Evolutionary conservation across 2,888 invertebrate species (phyloP).

Genomic region (Willowsia nigromaculata): DNA sequence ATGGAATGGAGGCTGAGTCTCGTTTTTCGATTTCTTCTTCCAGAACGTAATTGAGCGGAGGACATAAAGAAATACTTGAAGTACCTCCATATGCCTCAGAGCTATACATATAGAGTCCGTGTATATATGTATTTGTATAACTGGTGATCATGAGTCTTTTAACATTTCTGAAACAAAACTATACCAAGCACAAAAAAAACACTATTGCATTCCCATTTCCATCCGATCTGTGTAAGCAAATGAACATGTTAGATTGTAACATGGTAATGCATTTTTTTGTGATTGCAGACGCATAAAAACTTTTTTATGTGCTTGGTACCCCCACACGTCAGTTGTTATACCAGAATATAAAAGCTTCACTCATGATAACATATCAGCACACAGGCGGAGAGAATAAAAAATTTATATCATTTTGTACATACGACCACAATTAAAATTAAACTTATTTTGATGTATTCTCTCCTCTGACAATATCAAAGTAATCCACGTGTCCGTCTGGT

Average conservation of each 20-base stretch:
- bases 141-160: not conserved
- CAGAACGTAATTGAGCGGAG: conserved; percentile 13
- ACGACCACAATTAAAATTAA: conserved; percentile 40
- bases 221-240: not conserved
- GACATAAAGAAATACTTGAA: not conserved
- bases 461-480: conserved; percentile 27
- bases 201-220: not conserved
- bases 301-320: conserved; percentile 29
- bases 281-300: conserved; percentile 28
- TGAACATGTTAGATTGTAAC: conserved; percentile 5
- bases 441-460: conserved; percentile 19
- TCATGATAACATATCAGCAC: not conserved
- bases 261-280: conserved; percentile 21
- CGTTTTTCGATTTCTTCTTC: conserved; percentile 11
- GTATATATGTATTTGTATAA: not conserved
- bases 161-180: not conserved
- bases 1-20: conserved; percentile 20
- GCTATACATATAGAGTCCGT: not conserved
- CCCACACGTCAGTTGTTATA: conserved; percentile 36
- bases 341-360: conserved; percentile 21
- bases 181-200: not conserved
- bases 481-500: conserved; percentile 13
- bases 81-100: not conserved
- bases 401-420: not conserved
- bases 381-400: not conserved